A percentile compares a stretch with the other conserved stretches of the same genome.
phyloP scores from a whole-genome alignment of 2,113 vertebrate genomes.

The Corynorhinus townsendii region DNA sequence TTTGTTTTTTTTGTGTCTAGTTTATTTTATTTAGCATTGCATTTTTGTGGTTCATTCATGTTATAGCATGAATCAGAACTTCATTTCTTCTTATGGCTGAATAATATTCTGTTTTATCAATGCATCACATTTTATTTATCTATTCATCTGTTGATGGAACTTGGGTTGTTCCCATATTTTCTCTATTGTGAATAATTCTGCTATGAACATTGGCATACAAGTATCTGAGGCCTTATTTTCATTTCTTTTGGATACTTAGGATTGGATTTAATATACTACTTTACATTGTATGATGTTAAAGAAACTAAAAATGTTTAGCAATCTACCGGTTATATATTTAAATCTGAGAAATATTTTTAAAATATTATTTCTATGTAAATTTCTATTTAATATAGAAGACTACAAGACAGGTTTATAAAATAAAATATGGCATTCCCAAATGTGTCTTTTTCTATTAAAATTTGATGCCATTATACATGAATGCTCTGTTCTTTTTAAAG shows the following conservation, averaged over 20 bases:
- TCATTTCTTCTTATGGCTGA: neutral
- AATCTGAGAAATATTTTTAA: neutral
- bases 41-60: neutral
- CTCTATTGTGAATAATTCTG: neutral
- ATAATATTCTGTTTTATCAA: neutral
- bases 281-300: neutral
- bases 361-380: neutral
- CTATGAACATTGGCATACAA: neutral
- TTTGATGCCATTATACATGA: neutral
- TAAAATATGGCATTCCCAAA: neutral
- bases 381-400: neutral
- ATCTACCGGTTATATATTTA: neutral
- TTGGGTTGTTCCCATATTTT: neutral
- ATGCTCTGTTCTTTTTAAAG: neutral
- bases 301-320: neutral
- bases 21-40: neutral
- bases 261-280: neutral
- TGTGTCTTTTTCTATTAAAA: neutral
- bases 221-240: neutral
- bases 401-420: neutral
- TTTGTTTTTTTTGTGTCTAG: neutral
- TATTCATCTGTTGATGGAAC: neutral
- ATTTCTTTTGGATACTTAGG: neutral
- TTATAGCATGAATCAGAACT: neutral
- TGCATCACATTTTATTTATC: neutral